A percentile compares a stretch with the other conserved stretches of the same genome.
These are phyloP conservation scores for Pentalonia nigronervosa DNA, from an alignment of 1,140 invertebrate genomes.

Conservation along the genomic window DNA sequence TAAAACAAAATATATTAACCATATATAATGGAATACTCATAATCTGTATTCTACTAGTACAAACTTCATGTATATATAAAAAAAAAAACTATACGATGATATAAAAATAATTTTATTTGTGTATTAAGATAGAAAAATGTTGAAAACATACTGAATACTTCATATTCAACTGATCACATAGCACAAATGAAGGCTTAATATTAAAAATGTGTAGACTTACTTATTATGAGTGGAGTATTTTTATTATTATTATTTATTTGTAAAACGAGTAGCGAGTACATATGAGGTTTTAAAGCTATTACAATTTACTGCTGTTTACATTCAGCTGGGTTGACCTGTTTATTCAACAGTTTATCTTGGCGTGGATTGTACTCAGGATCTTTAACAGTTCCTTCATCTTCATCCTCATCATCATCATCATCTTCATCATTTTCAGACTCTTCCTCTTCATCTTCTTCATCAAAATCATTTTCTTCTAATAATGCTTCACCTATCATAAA, in stretches of 20 bases:
- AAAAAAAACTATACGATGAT: not conserved
- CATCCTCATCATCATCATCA: constrained; percentile 64
- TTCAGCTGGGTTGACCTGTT: constrained; percentile 63
- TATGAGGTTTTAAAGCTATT: not conserved
- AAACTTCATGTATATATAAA: not conserved
- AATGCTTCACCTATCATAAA: constrained; percentile 71
- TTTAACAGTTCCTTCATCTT: constrained; percentile 61
- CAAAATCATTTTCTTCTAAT: constrained; percentile 74
- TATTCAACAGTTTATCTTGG: constrained; percentile 61
- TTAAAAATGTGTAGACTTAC: constrained; percentile 4
- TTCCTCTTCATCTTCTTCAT: constrained; percentile 74
- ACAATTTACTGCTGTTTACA: constrained; percentile 67
- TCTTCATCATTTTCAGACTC: constrained; percentile 64
- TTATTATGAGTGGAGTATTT: constrained; percentile 13
- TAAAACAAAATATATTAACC: no score
- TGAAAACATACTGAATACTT: not conserved
- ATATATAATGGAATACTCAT: not conserved
- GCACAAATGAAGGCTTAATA: not conserved
- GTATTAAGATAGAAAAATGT: not conserved
- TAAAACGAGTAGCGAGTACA: not conserved
- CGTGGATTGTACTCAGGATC: constrained; percentile 61
- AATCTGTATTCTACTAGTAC: not conserved
- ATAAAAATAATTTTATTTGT: constrained; percentile 1
- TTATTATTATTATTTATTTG: constrained; percentile 48
- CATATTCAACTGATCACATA: not conserved